Evolutionary conservation across 53 echinoderm and acorn worm species (phyloP), one percentile per base, ranked within the genome.

Genomic region (Actinopyga echinites): DNA sequence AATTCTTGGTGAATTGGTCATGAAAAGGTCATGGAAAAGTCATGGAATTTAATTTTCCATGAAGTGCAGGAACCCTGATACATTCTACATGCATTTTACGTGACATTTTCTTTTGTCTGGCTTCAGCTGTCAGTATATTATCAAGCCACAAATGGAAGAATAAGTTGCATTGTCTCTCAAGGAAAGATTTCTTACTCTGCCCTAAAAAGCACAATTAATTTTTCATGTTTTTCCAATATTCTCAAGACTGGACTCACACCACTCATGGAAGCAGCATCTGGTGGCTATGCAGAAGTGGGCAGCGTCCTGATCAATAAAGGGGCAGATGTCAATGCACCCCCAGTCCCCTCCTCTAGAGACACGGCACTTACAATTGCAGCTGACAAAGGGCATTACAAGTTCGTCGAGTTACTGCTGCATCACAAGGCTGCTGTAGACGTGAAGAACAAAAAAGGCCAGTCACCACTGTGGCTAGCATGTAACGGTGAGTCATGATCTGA

Each of bases 341-440:
- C 99, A 1, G 99, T 99, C 8, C 94, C 99, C 2, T 95, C 95
- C 26, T 95, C 95, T 6, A 84, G 94, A 22, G 99, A 99, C 83
- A 99, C 99, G 1, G 99, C 95, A 19, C 82, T 95, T 33, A 95
- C 94, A 91, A 95, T 95, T 45, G 94, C 94, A 10, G 99, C 99
- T 23, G 99, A 99, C 88, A 99, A 99, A 71, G 99, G 99, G 6
- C 95, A 99, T 87, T 99, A 99, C 83, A 89, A 94, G 74, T 99
- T 99, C 68, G 99, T 99, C 73, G 99, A 94, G 63, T 87, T 99
- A 22, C 87, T 99, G 21, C 81, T 99, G 42, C 82, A 88, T 40
- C 92, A 92, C 85, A 89, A 90, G 83, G 94, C 99, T 4, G 95
- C 92, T 30, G 99, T 99, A 79, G 94, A 99, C 38, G 94, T 92